Base-by-base conservation (phyloP, 2,888 invertebrate species). In the Dasysyrphus albostriatus region DNA sequence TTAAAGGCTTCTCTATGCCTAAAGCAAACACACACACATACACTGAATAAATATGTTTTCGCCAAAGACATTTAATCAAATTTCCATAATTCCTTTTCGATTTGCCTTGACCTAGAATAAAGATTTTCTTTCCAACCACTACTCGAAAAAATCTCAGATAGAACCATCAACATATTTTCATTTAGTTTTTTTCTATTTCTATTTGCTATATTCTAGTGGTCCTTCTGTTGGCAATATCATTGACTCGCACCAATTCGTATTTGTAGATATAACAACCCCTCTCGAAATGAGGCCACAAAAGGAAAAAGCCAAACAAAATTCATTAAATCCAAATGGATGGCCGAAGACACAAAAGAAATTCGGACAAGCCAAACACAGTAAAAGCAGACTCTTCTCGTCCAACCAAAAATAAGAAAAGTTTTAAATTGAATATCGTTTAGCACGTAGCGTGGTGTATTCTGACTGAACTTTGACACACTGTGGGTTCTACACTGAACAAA, bases 41-140 rank as follows among this genome's bases (percentile, higher is more conserved):
- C 1, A 16, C 5, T 32, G 3, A 47, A 49, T 24, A 39, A n/a
- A 80, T 34, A 67, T 67, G 49, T 67, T 44, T 37, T 16, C 24
- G 51, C 42, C 42, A 54, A 73, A 79, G 56, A 61, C 69, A 69
- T 79, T 83, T 74, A 83, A 70, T 69, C 63, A 79, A 70, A 83
- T 83, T 83, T 79, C 69, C 83, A 83, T 79, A 83, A 83, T 83
- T 74, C 69, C 39, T 70, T 70, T 80, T 75, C 70, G 63, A 83
- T 80, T 75, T 75, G 37, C 51, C 32, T 56, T 70, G 42, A 74
- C 74, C 65, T 58, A 58, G 42, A 49, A 44, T 58, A 12, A 24
- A 24, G 19, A 47, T 16, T 47, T 8, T 47, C 16, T 16, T 1
- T 14, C 5, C 19, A 58, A 47, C 12, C 32, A 7, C 56, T 56